A percentile compares a stretch with the other conserved stretches of the same genome.
These are phyloP conservation scores for Athalia circularis DNA, from an alignment of 2,888 invertebrate genomes.

Conservation along the genomic window DNA sequence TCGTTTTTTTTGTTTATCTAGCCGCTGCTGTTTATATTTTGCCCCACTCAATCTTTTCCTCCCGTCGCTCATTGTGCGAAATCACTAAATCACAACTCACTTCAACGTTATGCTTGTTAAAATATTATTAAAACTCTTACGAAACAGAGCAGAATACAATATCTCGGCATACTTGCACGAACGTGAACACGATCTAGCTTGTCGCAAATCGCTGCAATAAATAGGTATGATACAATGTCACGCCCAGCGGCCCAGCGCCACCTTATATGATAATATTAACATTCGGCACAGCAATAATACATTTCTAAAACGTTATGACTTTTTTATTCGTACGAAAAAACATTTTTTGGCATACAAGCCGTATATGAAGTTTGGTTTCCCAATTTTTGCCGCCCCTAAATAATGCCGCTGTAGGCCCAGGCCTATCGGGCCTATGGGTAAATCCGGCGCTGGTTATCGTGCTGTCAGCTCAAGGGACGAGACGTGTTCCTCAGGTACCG, in stretches of 20 bases:
- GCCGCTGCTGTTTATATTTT: conserved; percentile 19
- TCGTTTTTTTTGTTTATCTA: conserved; percentile 4
- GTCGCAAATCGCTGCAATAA: background rate
- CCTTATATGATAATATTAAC: too few species aligned
- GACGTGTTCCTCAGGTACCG: too few species aligned
- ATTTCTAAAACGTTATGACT: too few species aligned
- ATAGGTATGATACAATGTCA: too few species aligned
- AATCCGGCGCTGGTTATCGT: background rate
- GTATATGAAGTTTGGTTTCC: too few species aligned
- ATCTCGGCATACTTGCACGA: conserved; percentile 1
- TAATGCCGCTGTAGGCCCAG: background rate
- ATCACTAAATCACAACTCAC: conserved; percentile 13
- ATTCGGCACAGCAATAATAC: too few species aligned
- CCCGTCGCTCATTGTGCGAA: conserved; percentile 11
- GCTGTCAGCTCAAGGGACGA: too few species aligned
- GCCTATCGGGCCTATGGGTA: background rate
- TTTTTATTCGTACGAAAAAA: too few species aligned
- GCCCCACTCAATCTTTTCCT: conserved; percentile 19
- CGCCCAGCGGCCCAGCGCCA: too few species aligned
- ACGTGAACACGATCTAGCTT: background rate
- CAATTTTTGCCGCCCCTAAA: background rate
- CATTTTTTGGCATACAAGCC: too few species aligned
- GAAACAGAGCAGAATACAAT: conserved; percentile 7
- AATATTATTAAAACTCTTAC: conserved; percentile 9
- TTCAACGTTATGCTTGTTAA: background rate